Conservation (phyloP, 2,888 invertebrate genomes). For the Parascotia fuliginaria region DNA sequence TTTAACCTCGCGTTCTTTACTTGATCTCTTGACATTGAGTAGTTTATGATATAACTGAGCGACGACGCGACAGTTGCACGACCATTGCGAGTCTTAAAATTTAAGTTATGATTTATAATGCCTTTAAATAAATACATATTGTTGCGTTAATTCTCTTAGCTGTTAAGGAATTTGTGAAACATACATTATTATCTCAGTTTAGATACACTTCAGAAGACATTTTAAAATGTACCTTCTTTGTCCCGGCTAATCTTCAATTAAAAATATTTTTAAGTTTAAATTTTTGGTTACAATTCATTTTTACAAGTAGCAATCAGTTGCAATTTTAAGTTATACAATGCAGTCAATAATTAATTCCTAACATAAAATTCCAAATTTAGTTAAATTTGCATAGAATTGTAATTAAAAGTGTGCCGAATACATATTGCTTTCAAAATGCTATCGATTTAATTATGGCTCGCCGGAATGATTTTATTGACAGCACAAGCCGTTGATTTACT, state of each 20-base stretch:
- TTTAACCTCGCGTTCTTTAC: constrained; percentile 62
- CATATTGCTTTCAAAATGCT: constrained; percentile 53
- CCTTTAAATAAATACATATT: constrained; percentile 6
- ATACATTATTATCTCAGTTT: not conserved
- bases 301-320: constrained; percentile 13
- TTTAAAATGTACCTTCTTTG: not conserved
- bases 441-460: constrained; percentile 44
- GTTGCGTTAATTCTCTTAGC: constrained; percentile 23
- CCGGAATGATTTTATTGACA: constrained; percentile 43
- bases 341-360: constrained; percentile 4
- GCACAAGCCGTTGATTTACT: constrained; percentile 43
- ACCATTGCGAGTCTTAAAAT: constrained; percentile 21
- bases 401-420: constrained; percentile 64
- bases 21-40: constrained; percentile 52
- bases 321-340: constrained; percentile 13
- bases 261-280: not conserved
- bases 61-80: constrained; percentile 32
- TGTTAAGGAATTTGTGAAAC: not conserved
- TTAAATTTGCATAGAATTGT: constrained; percentile 67
- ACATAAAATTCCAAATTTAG: constrained; percentile 45
- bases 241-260: not conserved
- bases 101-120: constrained; percentile 25
- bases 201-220: not conserved
- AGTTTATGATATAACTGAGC: constrained; percentile 31
- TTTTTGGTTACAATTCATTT: not conserved